A percentile compares a stretch with the other conserved stretches of the same genome.
Evolutionary conservation across 2,888 invertebrate species (phyloP).

Genomic region (Bibio marci): DNA sequence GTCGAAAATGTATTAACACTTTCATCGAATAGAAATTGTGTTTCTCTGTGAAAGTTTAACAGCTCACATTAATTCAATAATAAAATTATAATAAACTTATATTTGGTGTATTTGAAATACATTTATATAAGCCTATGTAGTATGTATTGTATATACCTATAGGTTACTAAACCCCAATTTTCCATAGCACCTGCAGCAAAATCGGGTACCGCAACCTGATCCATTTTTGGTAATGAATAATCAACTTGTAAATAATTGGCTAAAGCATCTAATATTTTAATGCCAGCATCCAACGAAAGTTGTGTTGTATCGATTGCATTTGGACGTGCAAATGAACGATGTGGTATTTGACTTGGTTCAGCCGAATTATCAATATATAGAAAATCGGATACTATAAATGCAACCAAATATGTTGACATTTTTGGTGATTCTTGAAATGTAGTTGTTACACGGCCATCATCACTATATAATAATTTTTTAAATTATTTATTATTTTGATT

Average conservation of each 20-base stretch:
- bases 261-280: conserved; percentile 46
- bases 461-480: conserved; percentile 1
- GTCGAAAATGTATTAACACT: too few species aligned
- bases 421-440: conserved; percentile 30
- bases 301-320: conserved; percentile 30
- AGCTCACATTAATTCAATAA: too few species aligned
- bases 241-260: conserved; percentile 53
- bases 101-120: too few species aligned
- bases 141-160: background rate
- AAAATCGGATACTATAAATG: conserved; percentile 53
- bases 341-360: conserved; percentile 9
- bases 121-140: background rate
- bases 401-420: conserved; percentile 68
- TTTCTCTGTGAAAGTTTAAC: too few species aligned
- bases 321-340: conserved; percentile 22
- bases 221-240: conserved; percentile 49
- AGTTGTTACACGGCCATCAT: conserved; percentile 13
- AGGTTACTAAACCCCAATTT: conserved; percentile 82
- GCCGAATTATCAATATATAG: conserved; percentile 14
- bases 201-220: conserved; percentile 76
- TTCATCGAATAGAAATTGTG: too few species aligned
- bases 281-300: conserved; percentile 56
- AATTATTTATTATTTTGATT: too few species aligned
- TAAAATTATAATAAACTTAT: too few species aligned
- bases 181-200: conserved; percentile 81